Evolutionary conservation across 2,113 vertebrate genomes (phyloP), one percentile per base, ranked within the genome.

Genomic region (Pleuronectes platessa): DNA sequence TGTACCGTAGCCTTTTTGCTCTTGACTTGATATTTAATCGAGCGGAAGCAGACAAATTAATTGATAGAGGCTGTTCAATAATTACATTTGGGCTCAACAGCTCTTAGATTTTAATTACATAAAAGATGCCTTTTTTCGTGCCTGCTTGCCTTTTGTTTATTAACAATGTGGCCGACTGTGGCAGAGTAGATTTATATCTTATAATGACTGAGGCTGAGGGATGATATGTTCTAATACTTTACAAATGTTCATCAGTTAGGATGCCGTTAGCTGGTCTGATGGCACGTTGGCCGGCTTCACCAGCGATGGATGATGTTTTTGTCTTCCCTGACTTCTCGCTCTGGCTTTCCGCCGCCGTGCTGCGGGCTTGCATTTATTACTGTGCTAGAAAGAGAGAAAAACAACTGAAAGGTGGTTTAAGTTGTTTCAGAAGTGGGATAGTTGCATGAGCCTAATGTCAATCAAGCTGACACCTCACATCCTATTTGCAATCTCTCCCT

Each of bases 391-490:
- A 26, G 5, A 14, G 42, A 18, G 27, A 37, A 61, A 68, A 49
- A 23, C 42, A 78, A 23, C 54, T 4, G 21, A 21, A 20, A 24
- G 54, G 14, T 60, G 66, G 74, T 47, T 40, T 17, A 35, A 8
- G 23, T 71, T 75, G 64, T 78, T 60, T 54, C 66, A 74, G 21
- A 61, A 31, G 68, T 65, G 2, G 18, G 73, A 82, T 63, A 79
- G 82, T 21, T 84, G 74, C 53, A 62, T 37, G 65, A 80, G 58
- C 63, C 63, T 51, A 64, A 74, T 47, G 80, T 89, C 86, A 89
- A 84, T 89, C 90, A 90, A 37, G 13, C 68, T 54, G 86, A 85
- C 79, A 87, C 82, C 76, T 79, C 83, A 86, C 84, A 87, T 74
- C 72, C 77, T 61, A 75, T 86, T 86, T 86, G 84, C 84, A 90